Evolutionary conservation across 1,140 invertebrate genomes (phyloP), one percentile per base, ranked within the genome.

Genomic region (Atta texana): DNA sequence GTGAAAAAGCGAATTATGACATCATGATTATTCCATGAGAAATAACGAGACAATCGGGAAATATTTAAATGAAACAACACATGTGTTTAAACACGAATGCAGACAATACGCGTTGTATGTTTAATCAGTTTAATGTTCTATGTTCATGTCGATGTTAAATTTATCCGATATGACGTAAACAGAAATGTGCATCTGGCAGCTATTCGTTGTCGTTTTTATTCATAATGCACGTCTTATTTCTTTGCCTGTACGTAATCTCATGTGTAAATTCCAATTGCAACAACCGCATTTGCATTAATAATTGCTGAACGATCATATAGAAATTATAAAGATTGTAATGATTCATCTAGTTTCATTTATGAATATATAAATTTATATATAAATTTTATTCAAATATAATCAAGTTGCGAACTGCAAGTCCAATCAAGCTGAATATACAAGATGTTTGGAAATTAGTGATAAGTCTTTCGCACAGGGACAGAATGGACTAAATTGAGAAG

Each of bases 131-230:
- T 72, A 28, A 59, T 18, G 69, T 74, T 61, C 55, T 28, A 53
- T n/a, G 80, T 49, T 61, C 80, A 28, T 53, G 18, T 82, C 80
- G 39, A 57, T 84, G 68, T 72, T 71, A 39, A 84, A 84, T 84
- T 84, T 61, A 84, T 75, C 14, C 69, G 34, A n/a, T 61, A 61
- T 75, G 24, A 75, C 28, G 28, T 75, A 84, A 84, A 82, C 51
- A 61, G 55, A 59, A 81, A 75, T 51, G 55, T 84, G 18, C 55
- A 53, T 74, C 66, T 44, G 55, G 34, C 39, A 44, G 14, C 44
- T 34, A 49, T 61, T 59, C 39, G 6, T 55, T 74, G 53, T 74
- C 68, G 55, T 39, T 82, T 39, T 82, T 82, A 59, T 84, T n/a
- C n/a, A n/a, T 71, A 81, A 81, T 55, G 49, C 31, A 71, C 39